Evolutionary conservation across 2,113 vertebrate genomes (phyloP).

Genomic region (Brachypodius melanocephalos): DNA sequence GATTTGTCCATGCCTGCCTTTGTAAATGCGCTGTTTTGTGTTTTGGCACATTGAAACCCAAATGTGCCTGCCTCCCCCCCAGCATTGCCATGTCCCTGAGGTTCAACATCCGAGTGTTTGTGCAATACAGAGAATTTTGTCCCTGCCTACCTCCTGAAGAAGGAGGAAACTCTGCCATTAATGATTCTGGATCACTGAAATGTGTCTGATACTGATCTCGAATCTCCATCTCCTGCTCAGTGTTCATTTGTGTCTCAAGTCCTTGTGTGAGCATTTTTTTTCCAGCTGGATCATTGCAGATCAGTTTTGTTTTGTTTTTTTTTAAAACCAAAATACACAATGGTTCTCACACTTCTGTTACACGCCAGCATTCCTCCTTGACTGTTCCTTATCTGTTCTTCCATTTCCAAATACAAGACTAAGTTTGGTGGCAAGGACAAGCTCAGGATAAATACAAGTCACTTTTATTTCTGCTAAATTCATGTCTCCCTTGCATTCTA

Average conservation of each 20-base stretch:
- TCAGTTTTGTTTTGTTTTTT: neutral
- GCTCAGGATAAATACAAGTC: neutral
- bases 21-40: neutral
- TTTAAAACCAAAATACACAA: neutral
- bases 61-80: neutral
- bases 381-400: neutral
- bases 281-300: neutral
- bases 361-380: neutral
- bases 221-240: neutral
- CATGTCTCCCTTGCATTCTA: neutral
- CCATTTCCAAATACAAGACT: neutral
- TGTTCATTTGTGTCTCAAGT: neutral
- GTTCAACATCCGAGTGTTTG: fast-evolving
- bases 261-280: neutral
- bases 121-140: neutral
- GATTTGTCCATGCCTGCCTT: neutral
- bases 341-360: neutral
- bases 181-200: neutral
- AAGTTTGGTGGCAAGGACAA: neutral
- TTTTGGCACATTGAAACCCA: fast-evolving
- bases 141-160: neutral
- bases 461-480: neutral
- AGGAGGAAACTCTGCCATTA: neutral
- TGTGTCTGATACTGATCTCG: neutral
- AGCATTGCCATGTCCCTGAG: fast-evolving